phyloP scores from a whole-genome alignment of 2,797 vertebrate genomes.

The Decapterus maruadsi region DNA sequence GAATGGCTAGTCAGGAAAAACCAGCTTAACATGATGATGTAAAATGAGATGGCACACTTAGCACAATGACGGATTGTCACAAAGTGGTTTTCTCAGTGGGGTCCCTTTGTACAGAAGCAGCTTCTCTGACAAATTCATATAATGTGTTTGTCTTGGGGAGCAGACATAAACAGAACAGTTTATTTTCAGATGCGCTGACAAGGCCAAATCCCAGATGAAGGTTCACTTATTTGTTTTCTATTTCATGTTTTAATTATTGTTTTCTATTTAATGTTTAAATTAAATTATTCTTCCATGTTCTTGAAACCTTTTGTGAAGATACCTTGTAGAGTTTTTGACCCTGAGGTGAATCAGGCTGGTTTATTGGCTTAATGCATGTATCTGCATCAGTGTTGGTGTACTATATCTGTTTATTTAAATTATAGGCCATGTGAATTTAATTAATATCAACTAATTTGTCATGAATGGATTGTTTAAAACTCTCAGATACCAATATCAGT shows the following conservation, averaged over 20 bases:
- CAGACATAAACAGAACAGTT: neutral
- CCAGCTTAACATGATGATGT: neutral
- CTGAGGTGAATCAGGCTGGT: neutral
- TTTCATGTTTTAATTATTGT: neutral
- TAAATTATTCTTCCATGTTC: neutral
- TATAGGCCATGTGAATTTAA: neutral
- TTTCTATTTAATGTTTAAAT: too few species aligned
- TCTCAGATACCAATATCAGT: neutral
- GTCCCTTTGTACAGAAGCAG: neutral
- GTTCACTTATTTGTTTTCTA: neutral
- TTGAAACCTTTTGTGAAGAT: neutral
- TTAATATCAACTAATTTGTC: too few species aligned
- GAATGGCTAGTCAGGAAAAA: slow-evolving; percentile 6
- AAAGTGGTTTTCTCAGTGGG: neutral
- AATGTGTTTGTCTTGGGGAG: neutral
- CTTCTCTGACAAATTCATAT: neutral
- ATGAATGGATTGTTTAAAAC: too few species aligned
- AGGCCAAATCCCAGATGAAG: neutral
- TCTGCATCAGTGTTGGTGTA: neutral
- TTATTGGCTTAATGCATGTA: neutral
- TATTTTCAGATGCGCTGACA: neutral
- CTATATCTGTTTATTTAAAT: neutral
- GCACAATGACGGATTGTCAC: neutral
- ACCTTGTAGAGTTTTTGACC: neutral
- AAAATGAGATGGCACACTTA: neutral